Evolutionary conservation across 1,140 invertebrate species (phyloP).

Genomic region (Megalonaias nervosa): DNA sequence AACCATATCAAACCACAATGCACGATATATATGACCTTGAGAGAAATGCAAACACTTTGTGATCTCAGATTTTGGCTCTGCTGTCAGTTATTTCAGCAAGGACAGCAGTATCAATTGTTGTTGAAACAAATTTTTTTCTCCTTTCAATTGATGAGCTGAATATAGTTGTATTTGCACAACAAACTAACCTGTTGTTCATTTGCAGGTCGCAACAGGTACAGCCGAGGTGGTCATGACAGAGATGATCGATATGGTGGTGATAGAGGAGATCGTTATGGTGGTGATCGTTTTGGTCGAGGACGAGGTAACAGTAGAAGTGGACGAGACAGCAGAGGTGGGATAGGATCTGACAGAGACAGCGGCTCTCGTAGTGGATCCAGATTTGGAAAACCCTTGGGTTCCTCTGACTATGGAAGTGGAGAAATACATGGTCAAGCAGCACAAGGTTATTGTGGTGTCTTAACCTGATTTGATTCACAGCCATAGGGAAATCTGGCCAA

Average conservation of each 20-base stretch:
- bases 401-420: neutral
- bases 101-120: neutral
- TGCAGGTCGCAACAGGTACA: conserved; percentile 27
- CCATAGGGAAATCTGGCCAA: too few species aligned
- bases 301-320: conserved; percentile 26
- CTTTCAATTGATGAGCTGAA: neutral
- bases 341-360: conserved; percentile 8
- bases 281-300: conserved; percentile 24
- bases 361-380: conserved; percentile 26
- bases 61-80: neutral
- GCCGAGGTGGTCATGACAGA: conserved; percentile 12
- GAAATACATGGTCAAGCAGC: too few species aligned
- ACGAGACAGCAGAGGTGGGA: conserved; percentile 4
- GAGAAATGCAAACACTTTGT: neutral
- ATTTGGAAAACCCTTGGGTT: conserved; percentile 10
- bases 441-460: too few species aligned
- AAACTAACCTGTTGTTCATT: neutral
- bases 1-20: too few species aligned
- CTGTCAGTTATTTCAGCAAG: neutral
- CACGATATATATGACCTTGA: neutral
- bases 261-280: conserved; percentile 31
- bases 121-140: neutral
- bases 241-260: conserved; percentile 16
- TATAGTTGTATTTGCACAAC: neutral
- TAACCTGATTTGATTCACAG: too few species aligned